A percentile compares a stretch with the other conserved stretches of the same genome.
Conservation (phyloP, 2,888 invertebrate genomes). For the Clistopyga incitator region DNA sequence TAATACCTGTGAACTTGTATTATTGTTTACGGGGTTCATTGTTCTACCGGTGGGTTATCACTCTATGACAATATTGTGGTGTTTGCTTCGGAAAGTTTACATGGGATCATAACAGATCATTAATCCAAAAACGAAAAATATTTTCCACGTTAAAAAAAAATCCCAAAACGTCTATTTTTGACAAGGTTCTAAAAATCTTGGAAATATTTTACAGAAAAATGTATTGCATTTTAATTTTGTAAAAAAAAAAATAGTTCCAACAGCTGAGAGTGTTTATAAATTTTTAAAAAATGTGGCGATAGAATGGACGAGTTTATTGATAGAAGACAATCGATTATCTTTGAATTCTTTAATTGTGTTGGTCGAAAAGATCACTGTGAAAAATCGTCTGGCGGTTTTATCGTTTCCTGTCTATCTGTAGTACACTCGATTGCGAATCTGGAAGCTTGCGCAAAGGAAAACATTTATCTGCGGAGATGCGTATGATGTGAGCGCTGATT, state of each 20-base stretch:
- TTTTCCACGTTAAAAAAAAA: no score
- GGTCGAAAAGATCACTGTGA: background rate
- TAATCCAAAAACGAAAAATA: no score
- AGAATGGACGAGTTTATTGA: background rate
- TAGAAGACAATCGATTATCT: background rate
- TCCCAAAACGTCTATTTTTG: no score
- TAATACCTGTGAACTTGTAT: background rate
- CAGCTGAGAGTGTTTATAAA: no score
- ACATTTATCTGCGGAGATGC: background rate
- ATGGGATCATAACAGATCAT: no score
- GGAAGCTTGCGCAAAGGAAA: background rate
- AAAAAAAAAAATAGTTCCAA: no score
- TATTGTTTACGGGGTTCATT: background rate
- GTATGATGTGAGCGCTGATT: background rate
- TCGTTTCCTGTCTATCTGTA: background rate
- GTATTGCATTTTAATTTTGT: no score
- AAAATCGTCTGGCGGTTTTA: background rate
- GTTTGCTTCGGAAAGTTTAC: no score
- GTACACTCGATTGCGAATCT: background rate
- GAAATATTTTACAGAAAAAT: no score
- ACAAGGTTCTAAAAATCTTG: no score
- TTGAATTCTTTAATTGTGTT: background rate
- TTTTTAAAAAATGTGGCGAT: no score
- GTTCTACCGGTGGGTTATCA: background rate
- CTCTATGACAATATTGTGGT: background rate